Base-by-base conservation (phyloP, 2,888 invertebrate species). In the Salticus scenicus region DNA sequence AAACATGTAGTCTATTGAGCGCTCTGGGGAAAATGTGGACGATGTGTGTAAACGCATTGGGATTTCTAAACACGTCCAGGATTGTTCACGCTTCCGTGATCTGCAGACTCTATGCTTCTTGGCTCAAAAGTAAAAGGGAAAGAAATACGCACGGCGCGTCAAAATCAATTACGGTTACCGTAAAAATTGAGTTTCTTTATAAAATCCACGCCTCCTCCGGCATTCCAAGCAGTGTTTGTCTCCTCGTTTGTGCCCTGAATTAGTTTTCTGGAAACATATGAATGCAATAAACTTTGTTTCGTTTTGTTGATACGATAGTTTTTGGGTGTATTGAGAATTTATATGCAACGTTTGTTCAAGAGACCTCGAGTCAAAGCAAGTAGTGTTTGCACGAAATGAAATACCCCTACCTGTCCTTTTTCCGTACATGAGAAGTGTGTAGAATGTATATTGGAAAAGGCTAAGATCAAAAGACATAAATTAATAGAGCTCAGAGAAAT, bases 101-200 rank as follows among this genome's bases (percentile, higher is more conserved):
- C 42, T 69, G 74, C 74, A 74, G 70, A 27, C 70, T 30, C 64
- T 57, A 57, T 17, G 75, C 69, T 70, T 63, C 81, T 51, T 47
- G 69, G 27, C 37, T 31, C 30, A 41, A 74, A 81, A 69, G 17
- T 47, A 7, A 57, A 57, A 57, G 17, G 24, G 12, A 31, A 37
- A 79, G 51, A 70, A 70, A 81, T 81, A 64, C 75, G 80, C 28
- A 69, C 51, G 64, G 69, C 69, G 77, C 77, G 83, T 84, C 83
- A 84, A 84, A 84, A 84, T 84, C 83, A 84, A 84, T 84, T 84
- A 84, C 63, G 77, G 67, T 31, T n/a, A 77, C 72, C 77, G 77
- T 77, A 84, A 84, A 84, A 84, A 84, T 84, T 66, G 77, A 73
- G 69, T 69, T 67, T 77, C 57, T 67, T 69, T 73, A 31, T 14